Evolutionary conservation across 2,113 vertebrate species (phyloP).

Genomic region (Mesitornis unicolor): DNA sequence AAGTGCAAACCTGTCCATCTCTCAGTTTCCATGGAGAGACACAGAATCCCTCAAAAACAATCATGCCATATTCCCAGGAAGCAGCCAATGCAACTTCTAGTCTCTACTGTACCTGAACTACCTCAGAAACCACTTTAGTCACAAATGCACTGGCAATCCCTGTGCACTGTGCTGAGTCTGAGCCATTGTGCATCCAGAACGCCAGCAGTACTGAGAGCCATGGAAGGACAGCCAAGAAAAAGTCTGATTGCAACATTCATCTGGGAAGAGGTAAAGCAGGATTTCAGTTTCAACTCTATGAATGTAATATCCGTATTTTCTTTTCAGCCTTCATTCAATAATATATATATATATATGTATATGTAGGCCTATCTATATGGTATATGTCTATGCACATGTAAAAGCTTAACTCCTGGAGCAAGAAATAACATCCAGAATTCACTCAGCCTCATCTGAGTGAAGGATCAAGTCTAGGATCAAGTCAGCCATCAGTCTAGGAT

Average conservation of each 20-base stretch:
- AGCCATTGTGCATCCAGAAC: background rate
- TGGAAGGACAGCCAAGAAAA: background rate
- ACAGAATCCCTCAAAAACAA: background rate
- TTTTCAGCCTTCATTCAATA: background rate
- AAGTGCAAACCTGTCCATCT: background rate
- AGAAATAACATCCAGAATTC: background rate
- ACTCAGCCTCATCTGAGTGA: background rate
- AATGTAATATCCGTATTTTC: background rate
- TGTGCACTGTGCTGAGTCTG: accelerated
- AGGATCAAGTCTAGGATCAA: too few species aligned
- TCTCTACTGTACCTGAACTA: background rate
- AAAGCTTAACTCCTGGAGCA: background rate
- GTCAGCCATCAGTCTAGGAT: background rate
- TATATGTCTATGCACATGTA: too few species aligned
- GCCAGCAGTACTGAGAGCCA: background rate
- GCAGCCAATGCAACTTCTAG: accelerated
- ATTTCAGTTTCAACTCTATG: background rate
- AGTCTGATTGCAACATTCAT: background rate
- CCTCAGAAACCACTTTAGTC: background rate
- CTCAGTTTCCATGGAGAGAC: background rate
- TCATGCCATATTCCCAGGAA: background rate
- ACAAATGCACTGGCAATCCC: background rate
- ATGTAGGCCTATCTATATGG: background rate
- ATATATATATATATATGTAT: too few species aligned
- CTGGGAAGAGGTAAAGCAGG: background rate